These are phyloP conservation scores for Sinocyclocheilus grahami DNA, from an alignment of 2,113 vertebrate genomes.

Conservation along the genomic window DNA sequence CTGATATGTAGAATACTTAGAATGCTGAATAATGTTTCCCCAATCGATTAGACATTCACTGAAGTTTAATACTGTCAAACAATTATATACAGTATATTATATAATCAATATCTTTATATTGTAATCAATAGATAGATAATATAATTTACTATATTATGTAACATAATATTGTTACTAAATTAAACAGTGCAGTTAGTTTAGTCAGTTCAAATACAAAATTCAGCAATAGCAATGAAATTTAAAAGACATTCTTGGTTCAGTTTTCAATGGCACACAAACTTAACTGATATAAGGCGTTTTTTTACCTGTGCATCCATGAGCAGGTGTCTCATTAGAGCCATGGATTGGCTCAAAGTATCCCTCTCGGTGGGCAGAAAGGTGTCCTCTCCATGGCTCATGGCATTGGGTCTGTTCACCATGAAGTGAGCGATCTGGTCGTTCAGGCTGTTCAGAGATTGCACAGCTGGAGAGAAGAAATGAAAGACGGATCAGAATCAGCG, in stretches of 20 bases:
- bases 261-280: background rate
- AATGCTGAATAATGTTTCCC: background rate
- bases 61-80: background rate
- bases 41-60: background rate
- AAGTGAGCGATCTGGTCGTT: slow-evolving; percentile 96
- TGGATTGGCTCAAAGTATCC: slow-evolving; percentile 86
- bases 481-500: background rate
- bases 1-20: background rate
- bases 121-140: background rate
- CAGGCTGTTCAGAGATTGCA: slow-evolving; percentile 89
- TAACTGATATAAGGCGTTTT: background rate
- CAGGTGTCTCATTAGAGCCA: slow-evolving; percentile 92
- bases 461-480: slow-evolving; percentile 73
- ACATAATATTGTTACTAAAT: background rate
- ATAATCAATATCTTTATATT: background rate
- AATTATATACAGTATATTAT: background rate
- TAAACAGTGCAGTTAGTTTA: background rate
- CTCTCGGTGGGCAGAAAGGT: slow-evolving; percentile 84
- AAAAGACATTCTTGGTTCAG: background rate
- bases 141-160: background rate
- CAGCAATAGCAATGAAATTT: background rate
- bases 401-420: slow-evolving; percentile 84
- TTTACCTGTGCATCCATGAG: slow-evolving; percentile 93
- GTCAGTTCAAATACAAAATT: background rate
- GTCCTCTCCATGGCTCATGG: slow-evolving; percentile 80